Base-by-base conservation (phyloP, 2,888 invertebrate genomes). In the Idaea dimidiata region DNA sequence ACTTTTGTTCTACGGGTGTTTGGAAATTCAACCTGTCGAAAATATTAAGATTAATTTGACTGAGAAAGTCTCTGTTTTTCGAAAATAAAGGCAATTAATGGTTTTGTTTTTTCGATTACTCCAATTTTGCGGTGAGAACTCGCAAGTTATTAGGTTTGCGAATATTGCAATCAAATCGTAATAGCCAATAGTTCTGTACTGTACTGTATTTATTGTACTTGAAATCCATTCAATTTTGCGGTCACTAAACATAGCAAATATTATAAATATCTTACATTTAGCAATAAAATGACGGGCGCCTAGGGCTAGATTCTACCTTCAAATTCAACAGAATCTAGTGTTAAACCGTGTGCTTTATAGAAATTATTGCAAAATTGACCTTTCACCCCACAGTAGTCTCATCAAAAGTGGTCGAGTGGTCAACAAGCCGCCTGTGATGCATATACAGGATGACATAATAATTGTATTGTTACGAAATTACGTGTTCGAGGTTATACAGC, bases 261-360 rank as follows among this genome's bases (percentile, higher is more conserved):
- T 43, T 43, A 14, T 43, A 1, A 43, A 14, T 1, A 43, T 43
- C 43, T 43, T 14, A 14, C 14, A 43, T 43, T 43, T 43, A 43
- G 14, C 43, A 43, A 43, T 43, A 43, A 43, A 14, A 8, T 10
- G 24, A 5, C 24, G 24, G 24, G 24, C 24, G 24, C 24, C 24
- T 24, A 24, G 24, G 24, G 24, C 24, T 24, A 24, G 24, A 24
- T 24, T 24, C 24, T 24, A 24, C 24, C 24, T 24, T 24, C 24
- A 24, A 24, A 24, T 24, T 24, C 3, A 24, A 24, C 24, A 24
- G 3, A 24, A 24, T 24, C 24, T 24, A 54, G 54, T n/a, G 54
- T 54, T 54, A n/a, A 54, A n/a, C n/a, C 16, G 54, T n/a, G 54
- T 54, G 54, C 54, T 54, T 54, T 54, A 6, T 54, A n/a, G 54